These are phyloP conservation scores for Pharmacophagus antenor DNA, from an alignment of 2,888 invertebrate species.

Conservation along the genomic window DNA sequence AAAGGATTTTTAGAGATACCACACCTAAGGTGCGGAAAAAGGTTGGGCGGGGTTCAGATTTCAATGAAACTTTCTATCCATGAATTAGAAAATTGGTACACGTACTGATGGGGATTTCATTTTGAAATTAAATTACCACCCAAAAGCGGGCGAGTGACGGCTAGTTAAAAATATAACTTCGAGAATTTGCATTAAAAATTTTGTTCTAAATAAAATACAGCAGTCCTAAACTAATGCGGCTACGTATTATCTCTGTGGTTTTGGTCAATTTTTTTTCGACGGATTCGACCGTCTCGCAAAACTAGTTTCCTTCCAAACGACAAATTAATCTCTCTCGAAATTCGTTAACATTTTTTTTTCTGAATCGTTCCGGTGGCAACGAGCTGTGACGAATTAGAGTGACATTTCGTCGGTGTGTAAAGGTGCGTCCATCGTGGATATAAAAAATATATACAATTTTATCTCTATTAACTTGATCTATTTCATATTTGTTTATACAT, in stretches of 20 bases:
- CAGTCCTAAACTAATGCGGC: not conserved
- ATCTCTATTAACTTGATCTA: not conserved
- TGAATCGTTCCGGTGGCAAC: constrained; percentile 60
- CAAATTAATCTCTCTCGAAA: constrained; percentile 77
- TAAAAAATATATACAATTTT: constrained; percentile 6
- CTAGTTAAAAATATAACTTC: not conserved
- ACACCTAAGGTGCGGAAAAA: too few relatives aligned
- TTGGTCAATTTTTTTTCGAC: constrained; percentile 39
- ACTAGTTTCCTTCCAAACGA: constrained; percentile 73
- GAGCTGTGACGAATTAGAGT: constrained; percentile 62
- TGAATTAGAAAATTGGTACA: too few relatives aligned
- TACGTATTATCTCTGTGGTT: not conserved
- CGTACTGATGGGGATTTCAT: too few relatives aligned
- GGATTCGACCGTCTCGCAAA: constrained; percentile 51
- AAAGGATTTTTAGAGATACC: too few relatives aligned
- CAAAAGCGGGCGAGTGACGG: too few relatives aligned
- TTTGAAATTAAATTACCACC: too few relatives aligned
- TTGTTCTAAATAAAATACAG: not conserved
- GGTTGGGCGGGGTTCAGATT: too few relatives aligned
- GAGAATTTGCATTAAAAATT: not conserved
- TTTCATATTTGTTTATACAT: too few relatives aligned
- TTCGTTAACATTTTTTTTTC: constrained; percentile 57
- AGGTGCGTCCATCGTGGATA: constrained; percentile 44
- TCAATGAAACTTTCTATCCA: too few relatives aligned
- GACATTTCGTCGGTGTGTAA: constrained; percentile 71